phyloP scores from a whole-genome alignment of 2,888 invertebrate species.

The Argynnis bischoffii region DNA sequence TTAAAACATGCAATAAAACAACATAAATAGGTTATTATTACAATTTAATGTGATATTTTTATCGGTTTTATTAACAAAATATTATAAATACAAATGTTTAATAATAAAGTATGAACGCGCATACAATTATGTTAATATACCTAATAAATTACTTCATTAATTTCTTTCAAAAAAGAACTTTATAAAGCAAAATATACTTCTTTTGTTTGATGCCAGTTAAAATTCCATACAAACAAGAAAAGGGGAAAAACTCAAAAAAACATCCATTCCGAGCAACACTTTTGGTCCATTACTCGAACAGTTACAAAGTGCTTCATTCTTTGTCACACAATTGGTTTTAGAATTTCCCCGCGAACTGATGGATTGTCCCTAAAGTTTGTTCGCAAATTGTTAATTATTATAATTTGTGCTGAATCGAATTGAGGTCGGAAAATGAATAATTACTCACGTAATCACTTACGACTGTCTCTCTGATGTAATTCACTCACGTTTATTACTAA shows the following conservation, averaged over 20 bases:
- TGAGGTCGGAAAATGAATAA: slow-evolving; percentile 35
- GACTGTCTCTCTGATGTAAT: no score
- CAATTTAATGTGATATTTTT: neutral
- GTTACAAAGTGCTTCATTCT: slow-evolving; percentile 39
- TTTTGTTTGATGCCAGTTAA: neutral
- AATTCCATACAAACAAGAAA: neutral
- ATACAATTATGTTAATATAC: no score
- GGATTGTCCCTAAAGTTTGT: slow-evolving; percentile 67
- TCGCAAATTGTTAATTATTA: slow-evolving; percentile 72
- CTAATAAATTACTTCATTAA: no score
- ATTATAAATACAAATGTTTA: neutral
- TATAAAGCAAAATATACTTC: neutral
- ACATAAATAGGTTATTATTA: no score
- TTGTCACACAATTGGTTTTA: slow-evolving; percentile 62
- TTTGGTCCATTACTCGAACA: slow-evolving; percentile 27
- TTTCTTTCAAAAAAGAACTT: no score
- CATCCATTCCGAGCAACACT: slow-evolving; percentile 16
- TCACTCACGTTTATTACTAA: no score
- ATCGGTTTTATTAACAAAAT: neutral
- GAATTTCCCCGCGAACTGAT: slow-evolving; percentile 62
- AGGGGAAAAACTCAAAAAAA: slow-evolving; percentile 15
- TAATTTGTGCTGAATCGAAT: slow-evolving; percentile 55
- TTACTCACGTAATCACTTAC: slow-evolving; percentile 10
- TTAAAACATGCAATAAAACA: no score
- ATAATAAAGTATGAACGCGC: no score